A percentile compares a stretch with the other conserved stretches of the same genome.
phyloP scores from a whole-genome alignment of 2,113 vertebrate species.

The Elgaria multicarinata region DNA sequence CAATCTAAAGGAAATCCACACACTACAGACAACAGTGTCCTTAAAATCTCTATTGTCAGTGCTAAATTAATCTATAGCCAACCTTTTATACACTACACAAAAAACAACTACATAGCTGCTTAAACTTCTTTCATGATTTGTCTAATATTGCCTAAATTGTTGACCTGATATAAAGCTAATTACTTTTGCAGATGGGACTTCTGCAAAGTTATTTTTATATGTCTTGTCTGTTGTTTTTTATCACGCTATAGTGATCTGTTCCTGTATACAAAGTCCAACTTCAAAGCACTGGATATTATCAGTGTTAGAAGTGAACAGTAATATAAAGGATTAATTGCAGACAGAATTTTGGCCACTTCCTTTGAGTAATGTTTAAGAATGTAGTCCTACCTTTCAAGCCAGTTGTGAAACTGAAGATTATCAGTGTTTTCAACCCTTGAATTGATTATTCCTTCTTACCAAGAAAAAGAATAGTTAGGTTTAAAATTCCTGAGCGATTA shows the following conservation, averaged over 20 bases:
- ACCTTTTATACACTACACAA: background rate
- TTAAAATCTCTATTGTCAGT: background rate
- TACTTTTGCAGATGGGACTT: background rate
- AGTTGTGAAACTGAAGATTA: background rate
- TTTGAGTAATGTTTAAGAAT: background rate
- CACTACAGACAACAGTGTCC: background rate
- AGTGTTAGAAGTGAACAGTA: background rate
- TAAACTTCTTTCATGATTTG: background rate
- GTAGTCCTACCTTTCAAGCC: background rate
- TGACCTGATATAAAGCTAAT: background rate
- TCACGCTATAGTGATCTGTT: background rate
- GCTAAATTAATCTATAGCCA: background rate
- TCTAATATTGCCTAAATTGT: conserved; percentile 1
- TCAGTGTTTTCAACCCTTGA: background rate
- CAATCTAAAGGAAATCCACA: background rate
- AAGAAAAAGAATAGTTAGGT: background rate
- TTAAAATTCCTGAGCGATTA: background rate
- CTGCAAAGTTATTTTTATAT: conserved; percentile 9
- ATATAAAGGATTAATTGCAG: background rate
- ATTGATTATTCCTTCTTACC: background rate
- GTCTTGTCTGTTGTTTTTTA: background rate
- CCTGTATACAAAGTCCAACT: background rate
- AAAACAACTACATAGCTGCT: background rate
- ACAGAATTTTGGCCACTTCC: background rate
- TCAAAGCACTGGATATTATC: background rate